Base-by-base conservation (phyloP, 2,797 vertebrate species). In the Erpetoichthys calabaricus region DNA sequence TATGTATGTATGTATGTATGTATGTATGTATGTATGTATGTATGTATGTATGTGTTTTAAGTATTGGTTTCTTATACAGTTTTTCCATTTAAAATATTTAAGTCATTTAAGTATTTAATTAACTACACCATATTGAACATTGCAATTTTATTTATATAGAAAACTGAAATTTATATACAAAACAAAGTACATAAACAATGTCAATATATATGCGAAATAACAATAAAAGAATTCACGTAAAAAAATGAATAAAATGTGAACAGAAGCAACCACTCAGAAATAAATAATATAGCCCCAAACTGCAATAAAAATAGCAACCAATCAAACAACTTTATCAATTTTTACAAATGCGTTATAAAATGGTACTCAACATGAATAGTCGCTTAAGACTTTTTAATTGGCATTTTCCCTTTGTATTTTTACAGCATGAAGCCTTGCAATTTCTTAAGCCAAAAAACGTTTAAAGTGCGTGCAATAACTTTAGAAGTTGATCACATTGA, bases 391-490 rank as follows among this genome's bases (percentile, higher is more conserved):
- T 25, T 74, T 74, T 80, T 77, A 80, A 68, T 92, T 95, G 93
- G 93, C 93, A 90, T 74, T 61, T 62, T 49, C 25, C 25, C 25
- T 25, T 25, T 25, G 25, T 25, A 72, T 4, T 75, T 60, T 70
- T 57, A 66, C 68, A 75, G 70, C 64, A 67, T 70, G 67, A 64
- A 49, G n/a, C 59, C 70, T 66, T 69, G 64, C 45, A 66, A 58
- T 71, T 65, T 65, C 56, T 70, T 71, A 75, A 82, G 79, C 86
- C 80, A 79, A 74, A 80, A 76, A 82, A 81, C 80, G 63, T 75
- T 71, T 88, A 91, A 92, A 91, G 90, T 89, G 91, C 89, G 82
- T 78, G 70, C 79, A 65, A 78, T 75, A 85, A 84, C 82, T 86
- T 87, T 83, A 70, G 62, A 87, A 86, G 81, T 87, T 71, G 75